These are phyloP conservation scores for Tupiocoris notatus DNA, from an alignment of 2,888 invertebrate species.

Conservation along the genomic window DNA sequence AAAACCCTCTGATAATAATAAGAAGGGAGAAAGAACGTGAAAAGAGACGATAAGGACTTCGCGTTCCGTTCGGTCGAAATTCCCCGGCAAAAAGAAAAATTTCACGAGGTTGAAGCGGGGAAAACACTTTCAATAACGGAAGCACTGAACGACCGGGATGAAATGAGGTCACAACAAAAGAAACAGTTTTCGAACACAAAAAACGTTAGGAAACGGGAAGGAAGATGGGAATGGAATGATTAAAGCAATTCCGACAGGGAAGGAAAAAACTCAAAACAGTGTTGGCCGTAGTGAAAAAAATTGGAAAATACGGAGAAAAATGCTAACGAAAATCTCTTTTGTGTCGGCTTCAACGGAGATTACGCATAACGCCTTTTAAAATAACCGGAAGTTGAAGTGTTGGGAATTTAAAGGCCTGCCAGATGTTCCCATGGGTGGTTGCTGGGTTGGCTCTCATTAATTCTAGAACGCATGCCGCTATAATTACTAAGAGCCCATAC, in stretches of 20 bases:
- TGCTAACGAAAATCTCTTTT: neutral
- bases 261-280: neutral
- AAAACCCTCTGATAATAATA: too few relatives aligned
- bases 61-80: too few relatives aligned
- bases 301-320: neutral
- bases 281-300: neutral
- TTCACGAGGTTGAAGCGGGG: too few relatives aligned
- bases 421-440: neutral
- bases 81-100: too few relatives aligned
- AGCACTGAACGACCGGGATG: neutral
- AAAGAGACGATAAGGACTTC: too few relatives aligned
- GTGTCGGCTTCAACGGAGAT: neutral
- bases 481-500: neutral
- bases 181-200: neutral
- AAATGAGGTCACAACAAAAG: neutral
- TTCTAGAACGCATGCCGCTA: neutral
- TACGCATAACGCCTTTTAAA: neutral
- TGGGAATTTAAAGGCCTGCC: constrained; percentile 4
- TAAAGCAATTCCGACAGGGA: neutral
- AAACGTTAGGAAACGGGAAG: neutral
- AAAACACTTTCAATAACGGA: neutral
- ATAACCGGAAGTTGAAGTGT: constrained; percentile 1
- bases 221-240: constrained; percentile 3
- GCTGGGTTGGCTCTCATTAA: constrained; percentile 4
- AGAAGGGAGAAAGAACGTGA: too few relatives aligned